A percentile compares a stretch with the other conserved stretches of the same genome.
phyloP scores from a whole-genome alignment of 2,113 vertebrate genomes.

The Bungarus multicinctus region DNA sequence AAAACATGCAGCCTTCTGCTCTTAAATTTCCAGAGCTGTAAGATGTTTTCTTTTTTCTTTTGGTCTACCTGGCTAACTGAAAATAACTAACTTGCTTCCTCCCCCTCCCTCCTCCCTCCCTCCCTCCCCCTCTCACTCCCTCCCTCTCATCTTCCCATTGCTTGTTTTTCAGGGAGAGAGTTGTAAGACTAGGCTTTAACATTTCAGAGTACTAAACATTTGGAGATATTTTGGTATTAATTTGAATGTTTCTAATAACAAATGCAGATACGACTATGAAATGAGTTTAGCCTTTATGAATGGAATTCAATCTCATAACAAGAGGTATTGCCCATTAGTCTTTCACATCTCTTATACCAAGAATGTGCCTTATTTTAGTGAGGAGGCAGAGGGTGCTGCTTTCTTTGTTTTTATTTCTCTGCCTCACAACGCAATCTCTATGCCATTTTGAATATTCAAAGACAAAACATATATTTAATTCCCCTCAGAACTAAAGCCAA shows the following conservation, averaged over 20 bases:
- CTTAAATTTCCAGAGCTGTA: not conserved
- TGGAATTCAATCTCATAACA: not conserved
- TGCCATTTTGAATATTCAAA: not conserved
- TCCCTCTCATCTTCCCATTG: not conserved
- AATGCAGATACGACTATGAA: not conserved
- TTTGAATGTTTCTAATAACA: not conserved
- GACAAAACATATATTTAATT: not conserved
- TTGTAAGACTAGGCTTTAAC: not conserved
- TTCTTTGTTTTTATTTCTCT: not conserved
- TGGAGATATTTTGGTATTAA: not conserved
- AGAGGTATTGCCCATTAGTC: not conserved
- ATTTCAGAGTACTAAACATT: not conserved
- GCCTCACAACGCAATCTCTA: not conserved
- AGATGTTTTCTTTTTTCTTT: not conserved
- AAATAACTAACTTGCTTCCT: not conserved
- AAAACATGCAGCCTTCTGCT: not conserved
- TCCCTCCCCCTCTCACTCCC: too few species aligned
- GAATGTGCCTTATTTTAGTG: not conserved
- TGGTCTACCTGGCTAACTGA: not conserved
- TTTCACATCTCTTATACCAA: not conserved
- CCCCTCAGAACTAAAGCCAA: not conserved
- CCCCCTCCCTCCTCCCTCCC: rapidly evolving
- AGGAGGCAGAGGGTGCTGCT: not conserved
- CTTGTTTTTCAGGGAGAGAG: not conserved
- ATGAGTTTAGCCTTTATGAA: not conserved